Percentiles rank a stretch among this genome's conserved stretches.
Conservation (phyloP, 2,797 vertebrate species). For the Melanotaenia nigrans region DNA sequence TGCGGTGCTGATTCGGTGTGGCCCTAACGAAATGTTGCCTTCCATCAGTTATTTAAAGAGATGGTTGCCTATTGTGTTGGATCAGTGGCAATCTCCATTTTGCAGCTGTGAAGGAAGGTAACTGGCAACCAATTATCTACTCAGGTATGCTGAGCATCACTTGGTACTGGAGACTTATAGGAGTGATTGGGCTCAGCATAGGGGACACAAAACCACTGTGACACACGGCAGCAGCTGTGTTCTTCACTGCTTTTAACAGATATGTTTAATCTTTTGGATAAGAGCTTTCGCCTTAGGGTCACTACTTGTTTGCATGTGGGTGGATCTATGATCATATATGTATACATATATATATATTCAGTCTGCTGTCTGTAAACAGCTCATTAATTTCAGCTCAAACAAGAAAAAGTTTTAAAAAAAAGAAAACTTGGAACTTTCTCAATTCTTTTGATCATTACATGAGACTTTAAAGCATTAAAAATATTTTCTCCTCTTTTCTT, state of each 20-base stretch:
- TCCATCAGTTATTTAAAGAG: conserved; percentile 53
- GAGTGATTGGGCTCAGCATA: conserved; percentile 37
- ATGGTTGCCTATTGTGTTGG: conserved; percentile 55
- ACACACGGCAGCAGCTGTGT: conserved; percentile 30
- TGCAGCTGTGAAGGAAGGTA: conserved; percentile 58
- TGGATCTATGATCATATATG: not conserved
- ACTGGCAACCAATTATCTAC: conserved; percentile 71
- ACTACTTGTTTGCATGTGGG: conserved; percentile 5
- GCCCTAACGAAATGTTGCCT: conserved; percentile 56
- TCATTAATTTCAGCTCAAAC: conserved; percentile 7
- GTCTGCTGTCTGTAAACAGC: not conserved
- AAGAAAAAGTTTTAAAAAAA: not conserved
- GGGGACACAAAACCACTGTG: conserved; percentile 51
- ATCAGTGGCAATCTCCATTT: conserved; percentile 45
- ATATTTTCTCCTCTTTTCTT: not conserved
- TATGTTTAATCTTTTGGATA: conserved; percentile 39
- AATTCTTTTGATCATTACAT: not conserved
- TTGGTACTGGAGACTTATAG: conserved; percentile 41
- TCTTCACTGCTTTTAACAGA: conserved; percentile 26
- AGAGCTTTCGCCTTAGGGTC: conserved; percentile 29
- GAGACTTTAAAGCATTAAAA: not conserved
- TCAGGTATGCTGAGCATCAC: conserved; percentile 63
- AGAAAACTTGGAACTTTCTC: not conserved
- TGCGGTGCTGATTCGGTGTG: conserved; percentile 36
- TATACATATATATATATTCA: no score